phyloP scores from a whole-genome alignment of 1,140 invertebrate genomes.

The Zaprionus davidi region DNA sequence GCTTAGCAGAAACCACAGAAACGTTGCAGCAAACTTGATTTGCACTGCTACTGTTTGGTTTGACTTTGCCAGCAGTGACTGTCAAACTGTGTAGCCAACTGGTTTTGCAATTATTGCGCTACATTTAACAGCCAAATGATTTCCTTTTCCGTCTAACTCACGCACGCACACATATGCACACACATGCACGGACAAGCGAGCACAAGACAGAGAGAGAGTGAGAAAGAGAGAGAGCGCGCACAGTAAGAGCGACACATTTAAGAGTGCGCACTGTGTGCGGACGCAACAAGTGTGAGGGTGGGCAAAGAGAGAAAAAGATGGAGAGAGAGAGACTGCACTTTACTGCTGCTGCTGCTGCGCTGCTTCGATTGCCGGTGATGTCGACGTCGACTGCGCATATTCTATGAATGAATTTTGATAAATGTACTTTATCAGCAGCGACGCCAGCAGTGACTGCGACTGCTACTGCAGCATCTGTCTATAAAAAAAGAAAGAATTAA shows the following conservation, averaged over 20 bases:
- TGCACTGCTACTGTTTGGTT: conserved; percentile 43
- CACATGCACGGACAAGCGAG: conserved; percentile 5
- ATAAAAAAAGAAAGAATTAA: conserved; percentile 35
- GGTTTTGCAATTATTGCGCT: conserved; percentile 53
- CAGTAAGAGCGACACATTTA: conserved; percentile 36
- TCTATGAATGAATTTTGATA: conserved; percentile 83
- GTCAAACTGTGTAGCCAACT: conserved; percentile 42
- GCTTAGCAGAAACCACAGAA: conserved; percentile 50
- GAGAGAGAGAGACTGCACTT: conserved; percentile 31
- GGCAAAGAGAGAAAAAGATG: not conserved
- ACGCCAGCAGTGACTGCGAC: conserved; percentile 20
- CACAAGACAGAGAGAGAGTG: not conserved
- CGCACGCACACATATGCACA: conserved; percentile 1
- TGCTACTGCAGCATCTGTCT: conserved; percentile 39
- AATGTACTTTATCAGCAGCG: conserved; percentile 73
- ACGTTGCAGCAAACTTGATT: conserved; percentile 42
- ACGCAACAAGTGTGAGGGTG: conserved; percentile 51
- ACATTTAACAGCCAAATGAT: conserved; percentile 54
- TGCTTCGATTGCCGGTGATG: conserved; percentile 44
- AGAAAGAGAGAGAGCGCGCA: conserved; percentile 9
- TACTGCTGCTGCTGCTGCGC: conserved; percentile 14
- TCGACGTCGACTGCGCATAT: conserved; percentile 5
- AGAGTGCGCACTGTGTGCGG: conserved; percentile 45
- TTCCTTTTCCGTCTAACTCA: conserved; percentile 66
- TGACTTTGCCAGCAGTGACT: conserved; percentile 3